phyloP scores from a whole-genome alignment of 2,888 invertebrate genomes.

The Cheilosia urbana region DNA sequence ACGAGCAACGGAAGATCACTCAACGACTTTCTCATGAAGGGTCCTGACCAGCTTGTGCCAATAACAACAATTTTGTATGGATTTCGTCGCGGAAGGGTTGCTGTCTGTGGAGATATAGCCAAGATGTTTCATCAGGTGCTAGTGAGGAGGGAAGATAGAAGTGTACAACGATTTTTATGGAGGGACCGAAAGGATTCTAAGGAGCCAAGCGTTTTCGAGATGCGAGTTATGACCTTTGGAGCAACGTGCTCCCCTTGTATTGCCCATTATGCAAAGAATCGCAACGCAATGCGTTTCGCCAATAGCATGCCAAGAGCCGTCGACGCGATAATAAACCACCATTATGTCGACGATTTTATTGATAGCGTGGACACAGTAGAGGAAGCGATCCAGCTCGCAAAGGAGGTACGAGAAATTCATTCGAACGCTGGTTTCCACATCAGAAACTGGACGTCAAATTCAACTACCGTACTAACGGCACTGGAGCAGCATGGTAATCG shows the following conservation, averaged over 20 bases:
- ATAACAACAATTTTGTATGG: slow-evolving; percentile 58
- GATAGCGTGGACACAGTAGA: slow-evolving; percentile 30
- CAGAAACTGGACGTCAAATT: slow-evolving; percentile 43
- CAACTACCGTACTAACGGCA: not conserved
- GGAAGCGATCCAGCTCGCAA: slow-evolving; percentile 16
- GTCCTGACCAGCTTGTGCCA: slow-evolving; percentile 77
- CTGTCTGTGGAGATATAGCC: slow-evolving; percentile 73
- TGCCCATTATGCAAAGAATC: slow-evolving; percentile 54
- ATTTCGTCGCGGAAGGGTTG: slow-evolving; percentile 62
- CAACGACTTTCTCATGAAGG: slow-evolving; percentile 78
- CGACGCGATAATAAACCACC: slow-evolving; percentile 25
- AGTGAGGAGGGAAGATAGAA: slow-evolving; percentile 39
- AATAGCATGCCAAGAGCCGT: slow-evolving; percentile 26
- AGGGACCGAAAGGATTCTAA: slow-evolving; percentile 67
- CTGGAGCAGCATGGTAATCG: not conserved
- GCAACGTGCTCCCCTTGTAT: slow-evolving; percentile 58
- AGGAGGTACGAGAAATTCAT: slow-evolving; percentile 28
- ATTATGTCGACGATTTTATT: slow-evolving; percentile 45
- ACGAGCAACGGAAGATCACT: slow-evolving; percentile 76
- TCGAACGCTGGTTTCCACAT: slow-evolving; percentile 29
- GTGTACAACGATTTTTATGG: slow-evolving; percentile 70
- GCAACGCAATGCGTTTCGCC: slow-evolving; percentile 23
- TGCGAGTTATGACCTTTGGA: slow-evolving; percentile 67
- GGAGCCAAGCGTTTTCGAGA: slow-evolving; percentile 73
- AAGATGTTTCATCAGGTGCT: slow-evolving; percentile 71